Base-by-base conservation (phyloP, 92 coral and sea anemone genomes). In the Bergia puertoricense region DNA sequence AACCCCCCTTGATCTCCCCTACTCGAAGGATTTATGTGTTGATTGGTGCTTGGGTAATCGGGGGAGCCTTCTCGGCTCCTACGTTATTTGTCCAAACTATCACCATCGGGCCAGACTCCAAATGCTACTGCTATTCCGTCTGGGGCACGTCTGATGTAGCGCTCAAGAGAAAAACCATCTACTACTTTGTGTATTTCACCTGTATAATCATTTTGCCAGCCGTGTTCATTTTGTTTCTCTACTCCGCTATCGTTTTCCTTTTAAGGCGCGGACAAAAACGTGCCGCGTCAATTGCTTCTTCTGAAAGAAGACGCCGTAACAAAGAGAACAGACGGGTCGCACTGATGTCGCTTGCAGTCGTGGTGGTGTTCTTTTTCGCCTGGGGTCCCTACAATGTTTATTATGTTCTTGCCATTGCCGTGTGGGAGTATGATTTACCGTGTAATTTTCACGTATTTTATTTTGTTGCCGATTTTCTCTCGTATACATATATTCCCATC, bases 301-400 rank as follows among this genome's bases (percentile, higher is more conserved):
- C 48, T 74, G 79, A 74, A 74, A 74, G 79, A 20, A 41, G 5
- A 41, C 79, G 79, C 4, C 79, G 79, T 43, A 39, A 7, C 79
- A 74, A 15, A 11, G 79, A 74, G 41, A 74, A 74, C 79, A 74
- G 79, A 43, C 43, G 50, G 50, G 79, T 74, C 8, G 79, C 79
- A 4, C 15, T 74, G 79, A 74, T 74, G 79, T 74, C 79, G 79
- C 30, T 74, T 14, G 45, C 79, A 40, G 79, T 74, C n/a, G 79
- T 74, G 4, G 50, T 41, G 7, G 79, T 74, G 79, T 74, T 74
- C n/a, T 40, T 41, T 74, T 48, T 74, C n/a, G 45, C 50, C 13
- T 74, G 79, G 79, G 79, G 40, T 5, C 79, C 79, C 13, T 74
- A 40, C 45, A 74, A 74, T 6, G 79, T 37, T 1, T 74, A 41